A percentile compares a stretch with the other conserved stretches of the same genome.
Evolutionary conservation across 2,113 vertebrate species (phyloP).

Genomic region (Dissostichus mawsoni): DNA sequence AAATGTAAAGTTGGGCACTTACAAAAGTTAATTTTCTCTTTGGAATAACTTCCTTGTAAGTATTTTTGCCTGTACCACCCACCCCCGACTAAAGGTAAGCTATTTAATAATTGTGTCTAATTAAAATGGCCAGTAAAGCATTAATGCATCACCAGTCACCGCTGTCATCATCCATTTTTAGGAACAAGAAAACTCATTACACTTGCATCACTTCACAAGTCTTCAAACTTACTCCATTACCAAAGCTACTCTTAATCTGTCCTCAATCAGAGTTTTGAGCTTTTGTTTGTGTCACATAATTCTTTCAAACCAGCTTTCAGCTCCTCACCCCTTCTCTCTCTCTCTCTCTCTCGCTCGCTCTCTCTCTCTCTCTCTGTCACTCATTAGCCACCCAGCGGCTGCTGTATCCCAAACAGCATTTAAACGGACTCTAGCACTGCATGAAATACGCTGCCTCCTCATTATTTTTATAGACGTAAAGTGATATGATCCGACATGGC

Average conservation of each 20-base stretch:
- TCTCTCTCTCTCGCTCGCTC: not conserved
- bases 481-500: not conserved
- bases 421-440: not conserved
- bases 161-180: constrained; percentile 20
- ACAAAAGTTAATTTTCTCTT: too few species aligned
- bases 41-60: not conserved
- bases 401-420: not conserved
- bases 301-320: not conserved
- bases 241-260: not conserved
- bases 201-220: not conserved
- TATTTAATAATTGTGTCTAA: constrained; percentile 43
- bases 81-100: not conserved
- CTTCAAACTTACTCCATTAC: not conserved
- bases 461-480: not conserved
- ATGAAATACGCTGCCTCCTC: not conserved
- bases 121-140: constrained; percentile 14
- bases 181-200: constrained; percentile 24
- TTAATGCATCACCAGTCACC: constrained; percentile 36
- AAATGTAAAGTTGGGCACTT: not conserved
- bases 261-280: not conserved
- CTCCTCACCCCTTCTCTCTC: not conserved
- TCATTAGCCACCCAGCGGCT: not conserved
- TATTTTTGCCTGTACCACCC: not conserved
- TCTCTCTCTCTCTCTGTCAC: not conserved
- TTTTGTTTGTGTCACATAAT: not conserved